Evolutionary conservation across 2,113 vertebrate species (phyloP).

Genomic region (Sorex fumeus): DNA sequence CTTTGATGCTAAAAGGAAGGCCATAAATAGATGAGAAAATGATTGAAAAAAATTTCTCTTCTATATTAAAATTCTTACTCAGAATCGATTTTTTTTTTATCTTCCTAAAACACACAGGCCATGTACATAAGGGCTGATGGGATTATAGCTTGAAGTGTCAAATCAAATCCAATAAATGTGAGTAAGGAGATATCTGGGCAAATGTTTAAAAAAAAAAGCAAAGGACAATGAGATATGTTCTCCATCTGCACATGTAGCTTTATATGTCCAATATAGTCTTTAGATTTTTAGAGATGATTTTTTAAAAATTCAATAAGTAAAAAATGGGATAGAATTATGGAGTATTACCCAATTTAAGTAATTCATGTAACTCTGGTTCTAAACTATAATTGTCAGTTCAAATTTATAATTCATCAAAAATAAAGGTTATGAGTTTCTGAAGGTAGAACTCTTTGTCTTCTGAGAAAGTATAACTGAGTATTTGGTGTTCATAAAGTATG

Average conservation of each 20-base stretch:
- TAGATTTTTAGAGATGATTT: background rate
- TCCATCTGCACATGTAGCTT: background rate
- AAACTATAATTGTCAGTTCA: background rate
- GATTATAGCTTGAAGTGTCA: constrained; percentile 72
- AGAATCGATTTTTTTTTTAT: constrained; percentile 67
- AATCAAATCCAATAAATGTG: constrained; percentile 62
- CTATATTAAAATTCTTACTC: constrained; percentile 55
- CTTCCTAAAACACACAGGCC: constrained; percentile 49
- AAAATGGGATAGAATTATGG: background rate
- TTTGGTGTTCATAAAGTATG: constrained; percentile 39
- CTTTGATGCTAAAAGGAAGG: constrained; percentile 36
- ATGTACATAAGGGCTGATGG: constrained; percentile 29
- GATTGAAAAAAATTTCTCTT: constrained; percentile 56
- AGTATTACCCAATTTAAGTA: background rate
- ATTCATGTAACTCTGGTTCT: background rate
- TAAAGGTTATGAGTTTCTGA: background rate
- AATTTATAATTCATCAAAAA: constrained; percentile 28
- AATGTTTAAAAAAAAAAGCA: constrained; percentile 41
- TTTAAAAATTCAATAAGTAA: constrained; percentile 8
- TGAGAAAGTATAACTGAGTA: background rate
- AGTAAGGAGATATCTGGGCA: constrained; percentile 1
- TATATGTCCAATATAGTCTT: background rate
- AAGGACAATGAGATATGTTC: constrained; percentile 46
- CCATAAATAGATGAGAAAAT: constrained; percentile 50
- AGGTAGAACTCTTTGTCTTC: background rate